Conservation (phyloP, 1,140 invertebrate species). For the Nixonia krombeini region DNA sequence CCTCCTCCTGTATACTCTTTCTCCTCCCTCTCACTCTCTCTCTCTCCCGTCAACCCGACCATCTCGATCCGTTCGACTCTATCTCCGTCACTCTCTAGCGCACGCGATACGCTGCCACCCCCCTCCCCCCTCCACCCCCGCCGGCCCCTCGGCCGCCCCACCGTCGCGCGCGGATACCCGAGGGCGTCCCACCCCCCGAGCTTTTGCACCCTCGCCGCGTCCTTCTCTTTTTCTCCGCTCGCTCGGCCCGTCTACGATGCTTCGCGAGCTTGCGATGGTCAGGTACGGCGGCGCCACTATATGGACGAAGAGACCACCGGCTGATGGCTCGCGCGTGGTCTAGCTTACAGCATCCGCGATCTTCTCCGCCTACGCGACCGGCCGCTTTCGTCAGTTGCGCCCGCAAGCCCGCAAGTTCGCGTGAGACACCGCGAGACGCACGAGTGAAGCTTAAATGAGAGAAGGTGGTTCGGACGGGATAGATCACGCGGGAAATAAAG, state of each 20-base stretch:
- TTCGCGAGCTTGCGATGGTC: constrained; percentile 55
- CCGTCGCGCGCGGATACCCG: no score
- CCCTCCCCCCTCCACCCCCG: constrained; percentile 17
- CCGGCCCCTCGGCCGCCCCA: constrained; percentile 20
- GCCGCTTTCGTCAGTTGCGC: constrained; percentile 68
- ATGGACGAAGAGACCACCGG: constrained; percentile 60
- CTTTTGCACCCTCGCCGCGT: constrained; percentile 48
- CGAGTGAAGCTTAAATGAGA: constrained; percentile 51
- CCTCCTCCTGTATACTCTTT: no score
- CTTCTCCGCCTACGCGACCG: constrained; percentile 69
- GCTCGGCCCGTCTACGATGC: constrained; percentile 27
- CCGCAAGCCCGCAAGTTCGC: constrained; percentile 72
- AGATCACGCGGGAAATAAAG: constrained; percentile 40
- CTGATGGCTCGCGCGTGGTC: constrained; percentile 58
- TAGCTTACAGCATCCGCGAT: constrained; percentile 69
- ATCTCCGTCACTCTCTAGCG: no score
- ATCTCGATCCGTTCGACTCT: no score
- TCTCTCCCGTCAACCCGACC: no score
- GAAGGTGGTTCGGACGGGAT: constrained; percentile 23
- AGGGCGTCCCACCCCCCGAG: constrained; percentile 35
- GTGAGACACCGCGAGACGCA: constrained; percentile 65
- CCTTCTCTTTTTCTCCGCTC: constrained; percentile 36
- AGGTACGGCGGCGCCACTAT: constrained; percentile 66
- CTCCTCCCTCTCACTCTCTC: no score
- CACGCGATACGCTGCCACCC: constrained; percentile 13